phyloP scores from a whole-genome alignment of 2,797 vertebrate species.

The Xiphorhynchus erythropygius region DNA sequence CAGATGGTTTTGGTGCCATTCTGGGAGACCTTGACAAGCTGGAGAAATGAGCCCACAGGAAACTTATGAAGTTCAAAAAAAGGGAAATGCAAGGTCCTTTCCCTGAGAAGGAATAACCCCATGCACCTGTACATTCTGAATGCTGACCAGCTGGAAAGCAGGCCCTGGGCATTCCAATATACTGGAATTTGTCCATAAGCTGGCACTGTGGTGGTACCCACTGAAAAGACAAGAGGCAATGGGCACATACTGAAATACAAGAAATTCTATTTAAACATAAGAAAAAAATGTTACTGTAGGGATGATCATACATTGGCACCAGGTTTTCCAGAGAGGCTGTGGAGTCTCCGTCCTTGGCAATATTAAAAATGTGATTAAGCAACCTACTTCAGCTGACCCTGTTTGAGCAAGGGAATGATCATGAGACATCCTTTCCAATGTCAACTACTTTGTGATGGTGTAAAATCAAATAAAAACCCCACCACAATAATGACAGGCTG shows the following conservation, averaged over 20 bases:
- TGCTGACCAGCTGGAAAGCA: background rate
- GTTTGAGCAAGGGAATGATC: background rate
- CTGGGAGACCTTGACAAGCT: background rate
- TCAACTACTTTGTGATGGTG: background rate
- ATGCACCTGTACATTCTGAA: background rate
- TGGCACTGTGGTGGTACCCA: background rate
- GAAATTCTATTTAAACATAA: background rate
- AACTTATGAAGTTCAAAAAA: background rate
- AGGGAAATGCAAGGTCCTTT: background rate
- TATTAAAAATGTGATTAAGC: background rate
- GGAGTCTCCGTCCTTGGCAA: background rate
- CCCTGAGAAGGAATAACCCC: background rate
- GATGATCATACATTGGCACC: background rate
- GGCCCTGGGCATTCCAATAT: background rate
- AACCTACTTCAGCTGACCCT: background rate
- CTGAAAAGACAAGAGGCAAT: background rate
- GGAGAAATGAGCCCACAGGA: background rate
- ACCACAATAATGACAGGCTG: background rate
- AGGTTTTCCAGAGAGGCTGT: background rate
- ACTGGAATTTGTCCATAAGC: background rate
- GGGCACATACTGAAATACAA: background rate
- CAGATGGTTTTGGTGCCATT: background rate
- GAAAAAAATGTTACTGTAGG: background rate
- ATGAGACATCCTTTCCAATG: background rate
- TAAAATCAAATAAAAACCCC: background rate